These are phyloP conservation scores for Mactra quadrangularis DNA, from an alignment of 1,140 invertebrate species.

Conservation along the genomic window DNA sequence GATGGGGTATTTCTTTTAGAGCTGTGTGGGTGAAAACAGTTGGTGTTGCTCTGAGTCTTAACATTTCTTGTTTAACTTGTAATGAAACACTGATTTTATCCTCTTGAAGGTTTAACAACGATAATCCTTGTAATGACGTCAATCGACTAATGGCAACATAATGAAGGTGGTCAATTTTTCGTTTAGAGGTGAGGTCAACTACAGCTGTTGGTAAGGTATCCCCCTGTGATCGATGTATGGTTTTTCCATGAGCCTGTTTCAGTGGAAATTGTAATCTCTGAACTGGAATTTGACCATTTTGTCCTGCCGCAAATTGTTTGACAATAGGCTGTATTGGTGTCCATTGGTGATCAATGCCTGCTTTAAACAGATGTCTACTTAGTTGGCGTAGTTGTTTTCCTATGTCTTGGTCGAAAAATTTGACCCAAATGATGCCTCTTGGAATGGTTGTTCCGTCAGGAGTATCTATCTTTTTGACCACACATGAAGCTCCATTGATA, in stretches of 20 bases:
- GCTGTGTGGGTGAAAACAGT: neutral
- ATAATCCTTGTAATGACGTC: neutral
- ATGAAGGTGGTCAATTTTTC: conserved; percentile 26
- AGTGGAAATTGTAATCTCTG: conserved; percentile 25
- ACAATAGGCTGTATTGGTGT: conserved; percentile 11
- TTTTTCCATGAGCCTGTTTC: neutral
- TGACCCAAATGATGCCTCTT: conserved; percentile 11
- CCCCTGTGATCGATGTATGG: no score
- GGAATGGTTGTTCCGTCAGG: neutral
- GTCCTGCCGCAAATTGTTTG: no score
- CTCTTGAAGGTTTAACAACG: neutral
- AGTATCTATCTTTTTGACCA: conserved; percentile 14
- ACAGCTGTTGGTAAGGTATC: neutral
- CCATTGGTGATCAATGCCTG: neutral
- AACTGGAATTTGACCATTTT: no score
- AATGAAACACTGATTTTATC: conserved; percentile 29
- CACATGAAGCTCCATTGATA: neutral
- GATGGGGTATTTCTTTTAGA: neutral
- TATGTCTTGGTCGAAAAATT: conserved; percentile 14
- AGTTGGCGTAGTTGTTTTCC: neutral
- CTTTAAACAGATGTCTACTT: neutral
- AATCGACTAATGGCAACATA: conserved; percentile 28
- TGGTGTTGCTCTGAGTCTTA: neutral
- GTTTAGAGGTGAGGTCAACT: neutral
- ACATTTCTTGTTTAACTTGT: neutral